These are phyloP conservation scores for Sebastes cheni DNA, from an alignment of 2,797 vertebrate species.

Conservation along the genomic window DNA sequence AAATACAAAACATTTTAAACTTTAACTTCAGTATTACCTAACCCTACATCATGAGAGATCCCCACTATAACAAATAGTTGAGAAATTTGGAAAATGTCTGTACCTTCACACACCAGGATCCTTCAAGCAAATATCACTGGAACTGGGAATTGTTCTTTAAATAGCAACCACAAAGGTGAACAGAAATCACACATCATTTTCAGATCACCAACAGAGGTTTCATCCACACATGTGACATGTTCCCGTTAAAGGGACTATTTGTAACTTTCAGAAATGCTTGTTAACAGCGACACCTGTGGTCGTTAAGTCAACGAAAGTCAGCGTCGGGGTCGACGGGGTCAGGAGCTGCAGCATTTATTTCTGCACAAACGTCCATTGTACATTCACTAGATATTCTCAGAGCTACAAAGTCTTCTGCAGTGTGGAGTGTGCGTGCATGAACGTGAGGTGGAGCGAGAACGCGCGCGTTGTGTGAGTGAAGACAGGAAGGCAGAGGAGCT, in stretches of 20 bases:
- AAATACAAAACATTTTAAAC: not conserved
- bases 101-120: slow-evolving; percentile 32
- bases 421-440: too few relatives aligned
- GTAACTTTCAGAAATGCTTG: too few relatives aligned
- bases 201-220: not conserved
- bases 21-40: not conserved
- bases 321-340: too few relatives aligned
- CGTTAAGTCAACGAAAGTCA: too few relatives aligned
- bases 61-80: not conserved
- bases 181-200: slow-evolving; percentile 24
- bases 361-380: too few relatives aligned
- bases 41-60: not conserved
- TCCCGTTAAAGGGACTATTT: not conserved
- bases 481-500: too few relatives aligned
- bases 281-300: too few relatives aligned
- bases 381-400: too few relatives aligned
- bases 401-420: too few relatives aligned
- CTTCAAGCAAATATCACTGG: not conserved
- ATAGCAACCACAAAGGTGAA: slow-evolving; percentile 36
- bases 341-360: too few relatives aligned
- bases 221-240: not conserved
- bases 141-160: slow-evolving; percentile 1
- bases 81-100: slow-evolving; percentile 12
- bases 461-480: too few relatives aligned
- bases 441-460: too few relatives aligned